Percentiles rank a stretch among this genome's conserved stretches.
These are phyloP conservation scores for Nerophis ophidion DNA, from an alignment of 2,113 vertebrate species.

Conservation along the genomic window DNA sequence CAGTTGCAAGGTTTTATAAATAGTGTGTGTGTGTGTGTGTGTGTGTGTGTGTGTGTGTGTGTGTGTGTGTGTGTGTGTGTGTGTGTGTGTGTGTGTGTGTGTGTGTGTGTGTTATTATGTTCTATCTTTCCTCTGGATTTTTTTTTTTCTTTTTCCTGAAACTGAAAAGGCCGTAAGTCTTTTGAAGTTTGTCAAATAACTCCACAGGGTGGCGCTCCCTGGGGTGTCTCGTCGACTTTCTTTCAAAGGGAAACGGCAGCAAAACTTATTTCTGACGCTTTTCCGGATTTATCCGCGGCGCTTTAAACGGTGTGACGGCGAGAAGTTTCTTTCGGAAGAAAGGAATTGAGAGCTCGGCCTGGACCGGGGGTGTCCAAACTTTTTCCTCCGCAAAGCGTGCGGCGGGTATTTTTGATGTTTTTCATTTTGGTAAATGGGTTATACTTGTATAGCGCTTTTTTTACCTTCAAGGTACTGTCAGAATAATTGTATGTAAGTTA, in stretches of 20 bases:
- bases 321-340: no score
- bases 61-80: conserved; percentile 15
- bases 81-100: conserved; percentile 24
- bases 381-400: no score
- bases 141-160: conserved; percentile 13
- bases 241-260: conserved; percentile 31
- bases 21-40: conserved; percentile 33
- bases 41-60: conserved; percentile 36
- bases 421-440: no score
- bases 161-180: conserved; percentile 40
- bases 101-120: conserved; percentile 33
- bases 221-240: conserved; percentile 32
- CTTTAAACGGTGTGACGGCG: no score
- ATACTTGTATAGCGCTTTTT: no score
- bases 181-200: conserved; percentile 64
- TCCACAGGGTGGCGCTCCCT: conserved; percentile 38
- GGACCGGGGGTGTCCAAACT: no score
- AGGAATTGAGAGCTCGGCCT: no score
- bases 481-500: no score
- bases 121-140: background rate
- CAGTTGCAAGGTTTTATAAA: conserved; percentile 54
- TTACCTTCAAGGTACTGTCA: no score
- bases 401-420: no score
- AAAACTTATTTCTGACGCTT: conserved; percentile 23
- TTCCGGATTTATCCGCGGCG: conserved; percentile 3